Evolutionary conservation across 2,888 invertebrate species (phyloP), one percentile per base, ranked within the genome.

Genomic region (Chorisops tibialis): DNA sequence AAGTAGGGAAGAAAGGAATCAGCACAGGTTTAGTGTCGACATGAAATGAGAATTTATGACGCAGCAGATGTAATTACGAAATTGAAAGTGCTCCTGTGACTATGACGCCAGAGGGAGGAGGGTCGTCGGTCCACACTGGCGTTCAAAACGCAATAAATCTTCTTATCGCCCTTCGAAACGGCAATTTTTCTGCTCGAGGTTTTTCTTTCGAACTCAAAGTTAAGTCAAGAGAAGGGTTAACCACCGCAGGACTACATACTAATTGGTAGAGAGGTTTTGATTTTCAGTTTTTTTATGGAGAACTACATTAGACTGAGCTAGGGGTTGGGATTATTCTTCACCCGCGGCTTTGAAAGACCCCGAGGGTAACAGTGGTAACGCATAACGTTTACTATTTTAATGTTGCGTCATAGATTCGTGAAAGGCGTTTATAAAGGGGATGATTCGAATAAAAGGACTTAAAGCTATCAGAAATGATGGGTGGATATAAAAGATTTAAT

Each of bases 41-140:
- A 54, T 3, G 43, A 54, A 56, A 56, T 56, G 56, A 56, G 56
- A 35, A 56, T 56, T 56, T 56, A 56, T 56, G 56, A 43, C 56
- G 56, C 56, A 56, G 43, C 38, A 56, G 19, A 43, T 56, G 43
- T 56, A 56, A 56, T 56, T 56, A 56, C 22, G 45, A 56, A 56
- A 56, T 43, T 43, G 56, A 56, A 56, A 56, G 45, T 56, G 35
- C 18, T 56, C 52, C n/a, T 11, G 24, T 14, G 45, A 16, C 18
- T 41, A 45, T 18, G 56, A 43, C 39, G 39, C 22, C 43, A 43
- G 56, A 43, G 30, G 52, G 14, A 11, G n/a, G 43, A 45, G 19
- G 14, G 35, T 38, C 41, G 2, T 41, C 30, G 14, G 21, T 43
- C 56, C 35, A n/a, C 12, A n/a, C 47, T 9, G 47, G 9, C 19